These are phyloP conservation scores for Anodontia alba DNA, from an alignment of 2,888 invertebrate species.

Conservation along the genomic window DNA sequence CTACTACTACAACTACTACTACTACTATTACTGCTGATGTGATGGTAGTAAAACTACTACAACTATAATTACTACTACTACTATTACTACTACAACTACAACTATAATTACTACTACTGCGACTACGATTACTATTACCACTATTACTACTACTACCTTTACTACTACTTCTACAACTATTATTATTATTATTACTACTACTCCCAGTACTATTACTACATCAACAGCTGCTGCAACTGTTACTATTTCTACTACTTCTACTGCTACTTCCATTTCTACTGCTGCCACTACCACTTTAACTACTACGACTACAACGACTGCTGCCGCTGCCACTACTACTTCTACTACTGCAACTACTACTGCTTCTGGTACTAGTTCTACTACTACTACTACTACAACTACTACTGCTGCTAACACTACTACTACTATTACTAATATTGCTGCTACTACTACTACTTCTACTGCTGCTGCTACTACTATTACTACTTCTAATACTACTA, in stretches of 20 bases:
- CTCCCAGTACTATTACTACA: too few species aligned
- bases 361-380: neutral
- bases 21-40: neutral
- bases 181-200: too few species aligned
- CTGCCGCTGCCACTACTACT: constrained; percentile 10
- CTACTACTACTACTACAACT: constrained; percentile 13
- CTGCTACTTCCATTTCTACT: too few species aligned
- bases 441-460: neutral
- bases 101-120: neutral
- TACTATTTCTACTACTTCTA: too few species aligned
- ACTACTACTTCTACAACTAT: too few species aligned
- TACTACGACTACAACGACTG: constrained; percentile 6
- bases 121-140: neutral
- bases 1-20: neutral
- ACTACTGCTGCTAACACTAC: constrained; percentile 1
- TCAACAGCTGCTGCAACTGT: too few species aligned
- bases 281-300: too few species aligned
- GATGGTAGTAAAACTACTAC: too few species aligned
- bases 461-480: too few species aligned
- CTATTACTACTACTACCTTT: neutral
- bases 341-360: too few species aligned
- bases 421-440: neutral
- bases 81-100: too few species aligned
- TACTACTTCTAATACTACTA: too few species aligned
- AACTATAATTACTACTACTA: neutral